Percentiles rank a stretch among this genome's conserved stretches.
Evolutionary conservation across 2,888 invertebrate species (phyloP).

Genomic region (Mamestra brassicae): DNA sequence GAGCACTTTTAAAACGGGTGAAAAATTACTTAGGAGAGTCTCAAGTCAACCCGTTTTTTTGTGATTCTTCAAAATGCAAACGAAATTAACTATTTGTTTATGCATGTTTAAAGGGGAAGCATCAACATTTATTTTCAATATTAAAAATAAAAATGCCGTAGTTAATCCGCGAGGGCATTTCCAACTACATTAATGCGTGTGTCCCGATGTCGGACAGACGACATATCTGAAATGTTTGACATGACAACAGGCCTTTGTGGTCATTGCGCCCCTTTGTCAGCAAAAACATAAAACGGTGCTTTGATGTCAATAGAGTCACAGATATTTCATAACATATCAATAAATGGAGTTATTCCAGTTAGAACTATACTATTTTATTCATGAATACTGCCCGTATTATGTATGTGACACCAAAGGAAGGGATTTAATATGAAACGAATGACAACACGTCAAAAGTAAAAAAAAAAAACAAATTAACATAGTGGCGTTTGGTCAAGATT

Average conservation of each 20-base stretch:
- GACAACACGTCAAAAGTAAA: neutral
- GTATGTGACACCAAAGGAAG: neutral
- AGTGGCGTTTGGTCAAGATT: no score
- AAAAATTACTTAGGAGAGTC: no score
- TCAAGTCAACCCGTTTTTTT: no score
- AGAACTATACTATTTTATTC: neutral
- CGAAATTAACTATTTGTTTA: no score
- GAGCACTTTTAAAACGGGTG: neutral
- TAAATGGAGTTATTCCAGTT: constrained; percentile 6
- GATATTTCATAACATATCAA: constrained; percentile 26
- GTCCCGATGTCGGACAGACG: constrained; percentile 10
- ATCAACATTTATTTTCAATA: neutral
- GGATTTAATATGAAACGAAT: neutral
- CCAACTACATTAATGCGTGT: constrained; percentile 13
- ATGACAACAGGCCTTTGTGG: constrained; percentile 55
- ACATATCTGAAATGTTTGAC: constrained; percentile 39
- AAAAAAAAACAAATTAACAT: no score
- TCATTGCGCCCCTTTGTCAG: constrained; percentile 26
- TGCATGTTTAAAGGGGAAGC: no score
- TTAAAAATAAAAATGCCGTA: neutral
- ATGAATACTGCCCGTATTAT: neutral
- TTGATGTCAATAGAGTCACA: constrained; percentile 49
- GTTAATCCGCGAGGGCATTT: constrained; percentile 6
- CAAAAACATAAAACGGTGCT: constrained; percentile 41
- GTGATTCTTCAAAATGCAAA: no score